These are phyloP conservation scores for Pavo muticus DNA, from an alignment of 2,113 vertebrate genomes.

Conservation along the genomic window DNA sequence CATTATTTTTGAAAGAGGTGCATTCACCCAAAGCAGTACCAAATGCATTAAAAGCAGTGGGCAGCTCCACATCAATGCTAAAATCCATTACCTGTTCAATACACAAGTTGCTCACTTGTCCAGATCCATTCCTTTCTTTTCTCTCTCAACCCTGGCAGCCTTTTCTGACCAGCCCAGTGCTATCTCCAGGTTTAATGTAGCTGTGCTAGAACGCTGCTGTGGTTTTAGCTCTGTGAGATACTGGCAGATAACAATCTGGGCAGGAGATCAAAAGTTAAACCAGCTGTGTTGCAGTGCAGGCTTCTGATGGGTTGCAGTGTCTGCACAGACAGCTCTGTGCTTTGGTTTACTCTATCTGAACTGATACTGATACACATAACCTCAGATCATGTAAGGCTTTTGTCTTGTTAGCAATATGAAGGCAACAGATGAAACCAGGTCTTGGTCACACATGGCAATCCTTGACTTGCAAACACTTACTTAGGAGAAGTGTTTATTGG, in stretches of 20 bases:
- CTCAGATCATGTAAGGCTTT: background rate
- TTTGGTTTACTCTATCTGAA: background rate
- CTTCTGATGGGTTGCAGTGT: background rate
- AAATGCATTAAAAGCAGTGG: rapidly evolving
- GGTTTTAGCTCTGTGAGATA: background rate
- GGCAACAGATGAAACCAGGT: background rate
- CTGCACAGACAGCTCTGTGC: background rate
- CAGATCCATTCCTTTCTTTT: background rate
- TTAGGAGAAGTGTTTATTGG: background rate
- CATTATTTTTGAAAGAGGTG: rapidly evolving
- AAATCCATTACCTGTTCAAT: rapidly evolving
- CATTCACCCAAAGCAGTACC: background rate
- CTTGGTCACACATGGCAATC: background rate
- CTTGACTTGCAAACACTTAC: background rate
- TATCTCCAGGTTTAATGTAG: rapidly evolving
- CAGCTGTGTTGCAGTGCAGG: rapidly evolving
- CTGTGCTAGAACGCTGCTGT: background rate
- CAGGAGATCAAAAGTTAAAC: background rate
- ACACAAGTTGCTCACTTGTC: background rate
- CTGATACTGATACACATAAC: rapidly evolving
- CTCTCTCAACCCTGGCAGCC: background rate
- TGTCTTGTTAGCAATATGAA: background rate
- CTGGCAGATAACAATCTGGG: background rate
- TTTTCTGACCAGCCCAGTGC: rapidly evolving
- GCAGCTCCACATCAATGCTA: background rate